phyloP scores from a whole-genome alignment of 2,888 invertebrate genomes.

The Acleris laterana region DNA sequence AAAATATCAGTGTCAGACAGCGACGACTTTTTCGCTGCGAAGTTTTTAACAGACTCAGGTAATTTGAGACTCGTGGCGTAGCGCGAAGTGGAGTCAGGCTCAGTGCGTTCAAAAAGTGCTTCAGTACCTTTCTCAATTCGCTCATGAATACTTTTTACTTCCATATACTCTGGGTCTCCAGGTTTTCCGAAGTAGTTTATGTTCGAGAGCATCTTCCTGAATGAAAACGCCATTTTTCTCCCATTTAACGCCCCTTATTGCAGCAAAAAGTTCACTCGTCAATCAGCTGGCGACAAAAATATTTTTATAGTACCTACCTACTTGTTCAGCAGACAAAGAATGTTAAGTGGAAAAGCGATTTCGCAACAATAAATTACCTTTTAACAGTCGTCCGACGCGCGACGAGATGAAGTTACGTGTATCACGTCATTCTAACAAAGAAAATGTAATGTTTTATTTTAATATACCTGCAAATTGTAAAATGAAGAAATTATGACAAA shows the following conservation, averaged over 20 bases:
- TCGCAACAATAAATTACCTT: constrained; percentile 21
- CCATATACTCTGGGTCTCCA: constrained; percentile 47
- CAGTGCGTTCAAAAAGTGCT: constrained; percentile 55
- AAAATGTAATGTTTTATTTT: constrained; percentile 42
- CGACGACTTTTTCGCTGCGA: constrained; percentile 61
- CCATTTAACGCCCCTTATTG: constrained; percentile 19
- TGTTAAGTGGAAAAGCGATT: background rate
- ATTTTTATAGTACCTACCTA: constrained; percentile 7
- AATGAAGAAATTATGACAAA: constrained; percentile 29
- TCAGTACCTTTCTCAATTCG: constrained; percentile 45
- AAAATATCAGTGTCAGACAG: constrained; percentile 71
- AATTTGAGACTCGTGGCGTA: constrained; percentile 55
- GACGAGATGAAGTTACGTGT: constrained; percentile 12
- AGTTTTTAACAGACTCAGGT: constrained; percentile 59
- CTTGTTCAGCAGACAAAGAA: constrained; percentile 30
- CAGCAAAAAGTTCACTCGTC: constrained; percentile 17
- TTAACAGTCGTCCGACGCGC: constrained; percentile 16
- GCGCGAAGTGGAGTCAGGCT: constrained; percentile 70
- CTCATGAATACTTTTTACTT: constrained; percentile 33
- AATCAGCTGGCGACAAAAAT: constrained; percentile 35
- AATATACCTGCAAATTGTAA: constrained; percentile 55
- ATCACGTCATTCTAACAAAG: constrained; percentile 52
- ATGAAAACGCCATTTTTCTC: constrained; percentile 72
- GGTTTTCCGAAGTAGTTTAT: constrained; percentile 75
- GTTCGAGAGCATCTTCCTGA: constrained; percentile 75